Base-by-base conservation (phyloP, 2,797 vertebrate genomes). In the Phaenicophaeus curvirostris region DNA sequence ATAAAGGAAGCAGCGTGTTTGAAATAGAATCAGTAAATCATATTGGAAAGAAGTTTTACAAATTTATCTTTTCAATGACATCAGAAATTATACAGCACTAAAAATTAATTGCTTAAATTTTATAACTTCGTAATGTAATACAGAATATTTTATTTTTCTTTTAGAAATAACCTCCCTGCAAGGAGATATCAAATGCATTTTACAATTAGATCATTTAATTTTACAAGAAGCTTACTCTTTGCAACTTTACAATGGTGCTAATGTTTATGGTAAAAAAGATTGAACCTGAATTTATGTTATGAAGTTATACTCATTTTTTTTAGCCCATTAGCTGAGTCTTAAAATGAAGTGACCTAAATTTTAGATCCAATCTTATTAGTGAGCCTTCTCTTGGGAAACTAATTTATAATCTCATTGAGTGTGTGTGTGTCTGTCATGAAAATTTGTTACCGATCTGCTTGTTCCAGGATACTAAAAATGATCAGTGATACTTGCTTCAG, bases 361-460 rank as follows among this genome's bases (percentile, higher is more conserved):
- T 97, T 90, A 94, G 79, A 94, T 95, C 78, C 83, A 95, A 85
- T 93, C 84, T 96, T 93, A 89, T 95, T 95, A 94, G 91, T 63
- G 91, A 94, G 72, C 14, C 77, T 97, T 97, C 95, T 78, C 87
- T 85, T 74, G 94, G 88, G 85, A 91, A 94, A 90, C 73, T 92
- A 93, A 95, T 92, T 96, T 94, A 95, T 95, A 92, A 95, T 95
- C 95, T 93, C 51, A 76, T 80, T 88, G 94, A 96, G 50, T 92
- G 33, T 81, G 39, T 93, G 53, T 93, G 51, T 88, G 71, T 96
- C 95, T 95, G 80, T 95, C 87, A 95, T 35, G 72, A 90, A 94
- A 95, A 96, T 83, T 84, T 92, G 82, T 96, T 96, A 86, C 50
- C 27, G 10, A 53, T 94, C 84, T 89, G 51, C 57, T 83, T 85